Percentiles rank a stretch among this genome's conserved stretches.
Conservation (phyloP, 2,113 vertebrate genomes). For the Clarias batrachus region DNA sequence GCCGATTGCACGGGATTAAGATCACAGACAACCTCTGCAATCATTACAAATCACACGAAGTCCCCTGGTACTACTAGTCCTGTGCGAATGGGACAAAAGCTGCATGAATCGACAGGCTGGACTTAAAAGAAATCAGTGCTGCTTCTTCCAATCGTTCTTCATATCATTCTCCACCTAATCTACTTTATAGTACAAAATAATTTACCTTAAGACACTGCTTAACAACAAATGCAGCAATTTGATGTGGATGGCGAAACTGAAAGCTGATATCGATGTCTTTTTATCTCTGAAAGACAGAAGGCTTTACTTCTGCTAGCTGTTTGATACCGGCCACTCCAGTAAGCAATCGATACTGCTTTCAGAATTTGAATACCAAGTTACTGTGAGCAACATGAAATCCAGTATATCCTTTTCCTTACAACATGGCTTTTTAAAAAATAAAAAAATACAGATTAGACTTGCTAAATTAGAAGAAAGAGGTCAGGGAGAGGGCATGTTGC, state of each 20-base stretch:
- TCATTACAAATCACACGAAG: too few relatives aligned
- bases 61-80: too few relatives aligned
- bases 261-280: neutral
- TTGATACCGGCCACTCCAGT: neutral
- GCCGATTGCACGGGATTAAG: too few relatives aligned
- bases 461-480: conserved; percentile 2
- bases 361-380: neutral
- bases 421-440: neutral
- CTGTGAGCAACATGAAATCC: neutral
- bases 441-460: neutral
- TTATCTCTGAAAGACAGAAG: neutral
- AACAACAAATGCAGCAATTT: neutral
- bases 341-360: neutral
- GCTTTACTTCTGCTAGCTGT: neutral
- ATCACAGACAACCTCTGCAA: too few relatives aligned
- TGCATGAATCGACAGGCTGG: neutral
- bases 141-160: neutral
- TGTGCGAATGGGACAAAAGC: neutral
- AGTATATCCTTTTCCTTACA: neutral
- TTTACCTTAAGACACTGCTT: neutral
- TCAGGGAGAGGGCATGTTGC: neutral
- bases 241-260: neutral
- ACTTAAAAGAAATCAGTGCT: neutral
- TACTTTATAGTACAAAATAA: neutral
- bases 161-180: neutral